Conservation (phyloP, 2,113 vertebrate species). For the Todiramphus saurophagus region DNA sequence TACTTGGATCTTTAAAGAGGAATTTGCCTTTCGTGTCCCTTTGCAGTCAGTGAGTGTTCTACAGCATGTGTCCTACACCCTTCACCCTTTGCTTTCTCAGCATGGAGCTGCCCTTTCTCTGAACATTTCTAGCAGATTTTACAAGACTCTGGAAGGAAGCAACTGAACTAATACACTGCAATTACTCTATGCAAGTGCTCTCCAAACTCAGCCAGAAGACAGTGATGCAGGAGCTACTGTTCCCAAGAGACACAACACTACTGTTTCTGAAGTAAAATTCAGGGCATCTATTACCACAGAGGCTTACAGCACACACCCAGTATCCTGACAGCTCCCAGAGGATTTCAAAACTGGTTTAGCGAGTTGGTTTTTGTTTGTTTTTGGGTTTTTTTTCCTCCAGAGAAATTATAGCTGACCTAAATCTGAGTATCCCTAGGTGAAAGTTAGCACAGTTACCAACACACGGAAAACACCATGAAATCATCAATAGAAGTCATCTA, state of each 20-base stretch:
- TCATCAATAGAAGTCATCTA: not conserved
- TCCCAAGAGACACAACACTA: not conserved
- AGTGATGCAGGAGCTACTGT: not conserved
- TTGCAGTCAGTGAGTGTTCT: not conserved
- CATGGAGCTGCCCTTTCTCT: accelerated
- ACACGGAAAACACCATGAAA: not conserved
- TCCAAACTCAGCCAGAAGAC: not conserved
- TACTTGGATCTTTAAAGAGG: not conserved
- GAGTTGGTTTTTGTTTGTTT: too few species aligned
- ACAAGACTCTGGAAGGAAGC: not conserved
- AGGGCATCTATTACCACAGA: accelerated
- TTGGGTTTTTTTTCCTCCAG: not conserved
- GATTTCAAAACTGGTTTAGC: not conserved
- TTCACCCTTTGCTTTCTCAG: not conserved
- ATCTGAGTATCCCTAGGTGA: not conserved
- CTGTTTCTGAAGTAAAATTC: not conserved
- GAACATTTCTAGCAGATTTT: not conserved
- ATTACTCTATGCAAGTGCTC: not conserved
- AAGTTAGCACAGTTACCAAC: not conserved
- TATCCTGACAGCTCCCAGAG: not conserved
- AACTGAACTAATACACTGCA: accelerated
- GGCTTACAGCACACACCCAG: not conserved
- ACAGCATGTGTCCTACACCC: not conserved
- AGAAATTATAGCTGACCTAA: not conserved
- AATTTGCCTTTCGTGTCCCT: not conserved